These are phyloP conservation scores for Diploptera punctata DNA, from an alignment of 2,888 invertebrate species.

Conservation along the genomic window DNA sequence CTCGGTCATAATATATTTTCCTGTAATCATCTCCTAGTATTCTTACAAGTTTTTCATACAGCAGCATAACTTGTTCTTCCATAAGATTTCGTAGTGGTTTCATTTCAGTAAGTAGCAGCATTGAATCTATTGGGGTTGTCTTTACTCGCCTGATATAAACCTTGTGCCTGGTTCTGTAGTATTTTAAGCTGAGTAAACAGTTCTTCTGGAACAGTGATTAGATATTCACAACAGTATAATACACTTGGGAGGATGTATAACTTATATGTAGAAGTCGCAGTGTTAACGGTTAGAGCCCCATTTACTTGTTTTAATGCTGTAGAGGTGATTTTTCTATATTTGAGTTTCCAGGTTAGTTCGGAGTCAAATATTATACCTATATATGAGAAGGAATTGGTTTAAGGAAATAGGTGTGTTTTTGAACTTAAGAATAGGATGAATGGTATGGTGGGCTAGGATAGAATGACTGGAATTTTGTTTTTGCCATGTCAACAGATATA, in stretches of 20 bases:
- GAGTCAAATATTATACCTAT: background rate
- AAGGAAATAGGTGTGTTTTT: background rate
- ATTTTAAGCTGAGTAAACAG: background rate
- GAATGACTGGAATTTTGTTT: background rate
- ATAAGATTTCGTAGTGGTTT: background rate
- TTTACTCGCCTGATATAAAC: background rate
- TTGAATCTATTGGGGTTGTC: background rate
- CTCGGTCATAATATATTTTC: background rate
- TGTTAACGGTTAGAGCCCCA: background rate
- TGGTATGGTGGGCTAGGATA: background rate
- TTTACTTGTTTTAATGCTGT: background rate
- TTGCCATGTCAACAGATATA: background rate
- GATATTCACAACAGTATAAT: background rate
- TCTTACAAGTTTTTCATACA: background rate
- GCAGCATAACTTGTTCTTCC: background rate
- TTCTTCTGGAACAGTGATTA: background rate
- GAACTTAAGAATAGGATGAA: background rate
- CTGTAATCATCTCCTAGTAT: background rate
- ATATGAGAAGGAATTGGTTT: background rate
- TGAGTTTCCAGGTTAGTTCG: background rate
- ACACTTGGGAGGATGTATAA: background rate
- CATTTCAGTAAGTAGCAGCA: background rate
- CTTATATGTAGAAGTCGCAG: background rate
- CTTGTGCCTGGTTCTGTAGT: background rate
- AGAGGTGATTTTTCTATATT: background rate